Base-by-base conservation (phyloP, 2,113 vertebrate species). In the Phaethornis superciliosus region DNA sequence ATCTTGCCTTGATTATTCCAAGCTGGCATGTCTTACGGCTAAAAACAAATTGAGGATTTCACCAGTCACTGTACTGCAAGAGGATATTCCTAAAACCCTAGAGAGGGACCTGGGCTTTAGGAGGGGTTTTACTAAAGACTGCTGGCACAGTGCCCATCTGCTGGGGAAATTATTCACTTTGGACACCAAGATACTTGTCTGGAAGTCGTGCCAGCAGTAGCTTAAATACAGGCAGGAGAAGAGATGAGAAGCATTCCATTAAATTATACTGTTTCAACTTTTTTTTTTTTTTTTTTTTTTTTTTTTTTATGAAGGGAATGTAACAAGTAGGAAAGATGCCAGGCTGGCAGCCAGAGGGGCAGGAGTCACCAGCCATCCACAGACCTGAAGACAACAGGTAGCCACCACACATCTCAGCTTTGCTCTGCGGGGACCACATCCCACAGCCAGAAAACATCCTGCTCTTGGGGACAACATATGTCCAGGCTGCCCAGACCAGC, bases 381-480 rank as follows among this genome's bases (percentile, higher is more conserved):
- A 87, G 74, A 55, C 13, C 19, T 15, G 33, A 60, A 58, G 58
- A 72, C 44, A 47, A 52, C 28, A 81, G 32, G 77, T 19, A 64
- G 23, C 18, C 21, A 49, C 13, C 15, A n/a, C 21, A 15, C 4
- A 3, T 28, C 33, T 60, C 80, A 46, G 49, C 60, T 52, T 26
- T 8, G 16, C 21, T 18, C 51, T 32, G 35, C 42, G 51, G 64
- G 68, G 30, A 87, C 35, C 20, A 19, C 0, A 4, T 55, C 44
- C 62, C 2, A 2, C 54, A 64, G 56, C 35, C 88, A 69, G 58
- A 69, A 64, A 56, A 40, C 18, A 6, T 22, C 33, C 56, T 68
- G 59, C 56, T 67, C 28, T 30, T 0, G 0, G 55, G 68, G 44
- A 76, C 30, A 62, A 15, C 14, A 7, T 3, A 1, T 56, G 63